Evolutionary conservation across 2,797 vertebrate species (phyloP), one percentile per base, ranked within the genome.

Genomic region (Sardinella longiceps): DNA sequence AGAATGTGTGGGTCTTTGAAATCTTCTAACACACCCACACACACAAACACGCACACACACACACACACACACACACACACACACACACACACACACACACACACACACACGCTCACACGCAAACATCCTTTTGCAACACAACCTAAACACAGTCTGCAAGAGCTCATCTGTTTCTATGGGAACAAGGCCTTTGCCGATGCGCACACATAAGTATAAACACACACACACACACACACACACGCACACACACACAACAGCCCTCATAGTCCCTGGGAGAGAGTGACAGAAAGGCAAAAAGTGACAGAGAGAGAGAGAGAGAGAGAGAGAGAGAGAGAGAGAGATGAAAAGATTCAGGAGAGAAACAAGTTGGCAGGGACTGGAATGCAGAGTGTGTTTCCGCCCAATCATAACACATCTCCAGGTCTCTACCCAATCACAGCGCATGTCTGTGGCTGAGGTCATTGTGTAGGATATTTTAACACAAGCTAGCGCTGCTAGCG

Each of bases 121-220:
- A 83, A 43, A 86, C 46, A 84, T 10, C 74, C 66, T 82, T 74
- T 84, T 70, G 7, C 30, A 60, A 82, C 39, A 63, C 23, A 63
- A 81, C 87, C 91, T 88, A 91, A 89, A 91, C 88, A 88, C 85
- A 86, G 84, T 87, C 87, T 89, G 85, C 60, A 84, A 83, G 87
- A 88, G 85, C 87, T 91, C 92, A 93, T 91, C 90, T 90, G 93
- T 94, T 93, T 92, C 92, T 92, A 93, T 94, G 92, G 93, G 89
- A 94, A 94, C 86, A 10, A 23, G 58, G 85, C 74, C 86, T 86
- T 89, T 93, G 88, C 91, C 90, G 90, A 91, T 92, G 87, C 87
- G 88, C 81, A 84, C 83, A 86, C 53, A 48, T 45, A n/a, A 43
- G 37, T 25, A 45, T 12, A 43, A 12, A 82, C 58, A 48, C 25